A percentile compares a stretch with the other conserved stretches of the same genome.
Conservation (phyloP, 2,888 invertebrate species). For the Lasioglossum malachurum region DNA sequence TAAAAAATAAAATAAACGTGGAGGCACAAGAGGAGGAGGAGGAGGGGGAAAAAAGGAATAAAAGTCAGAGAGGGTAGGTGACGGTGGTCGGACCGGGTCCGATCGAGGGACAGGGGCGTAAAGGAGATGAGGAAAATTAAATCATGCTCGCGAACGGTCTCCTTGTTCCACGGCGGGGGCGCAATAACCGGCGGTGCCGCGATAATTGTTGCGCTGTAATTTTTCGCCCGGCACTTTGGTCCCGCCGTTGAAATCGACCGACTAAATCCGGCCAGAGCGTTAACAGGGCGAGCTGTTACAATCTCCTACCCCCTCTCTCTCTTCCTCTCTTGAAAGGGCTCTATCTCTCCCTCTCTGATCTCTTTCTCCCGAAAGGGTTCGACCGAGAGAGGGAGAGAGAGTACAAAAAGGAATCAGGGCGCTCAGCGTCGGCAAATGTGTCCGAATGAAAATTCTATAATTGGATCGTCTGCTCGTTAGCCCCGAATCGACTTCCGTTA, state of each 20-base stretch:
- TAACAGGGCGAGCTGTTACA: constrained; percentile 43
- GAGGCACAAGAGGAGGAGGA: not conserved
- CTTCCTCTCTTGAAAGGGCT: not conserved
- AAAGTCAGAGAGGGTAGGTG: not conserved
- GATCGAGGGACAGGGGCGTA: constrained; percentile 8
- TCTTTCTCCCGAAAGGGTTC: too few species aligned
- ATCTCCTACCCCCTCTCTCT: not conserved
- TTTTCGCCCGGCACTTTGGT: constrained; percentile 54
- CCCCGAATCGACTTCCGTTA: constrained; percentile 80
- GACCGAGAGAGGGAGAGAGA: not conserved
- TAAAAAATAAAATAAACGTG: not conserved
- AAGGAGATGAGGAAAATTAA: constrained; percentile 20
- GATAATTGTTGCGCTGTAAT: constrained; percentile 65
- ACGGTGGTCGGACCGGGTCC: not conserved
- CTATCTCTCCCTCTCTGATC: not conserved
- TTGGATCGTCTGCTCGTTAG: constrained; percentile 80
- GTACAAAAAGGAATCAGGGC: constrained; percentile 45
- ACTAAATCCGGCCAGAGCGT: constrained; percentile 50
- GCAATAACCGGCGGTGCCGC: constrained; percentile 36
- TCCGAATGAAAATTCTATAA: constrained; percentile 81
- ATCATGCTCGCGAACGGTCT: constrained; percentile 25
- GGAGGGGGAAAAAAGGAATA: not conserved
- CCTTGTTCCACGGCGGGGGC: constrained; percentile 18
- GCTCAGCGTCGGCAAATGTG: constrained; percentile 72
- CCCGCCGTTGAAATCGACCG: constrained; percentile 52